Evolutionary conservation across 2,113 vertebrate genomes (phyloP).

Genomic region (Anoplopoma fimbria): DNA sequence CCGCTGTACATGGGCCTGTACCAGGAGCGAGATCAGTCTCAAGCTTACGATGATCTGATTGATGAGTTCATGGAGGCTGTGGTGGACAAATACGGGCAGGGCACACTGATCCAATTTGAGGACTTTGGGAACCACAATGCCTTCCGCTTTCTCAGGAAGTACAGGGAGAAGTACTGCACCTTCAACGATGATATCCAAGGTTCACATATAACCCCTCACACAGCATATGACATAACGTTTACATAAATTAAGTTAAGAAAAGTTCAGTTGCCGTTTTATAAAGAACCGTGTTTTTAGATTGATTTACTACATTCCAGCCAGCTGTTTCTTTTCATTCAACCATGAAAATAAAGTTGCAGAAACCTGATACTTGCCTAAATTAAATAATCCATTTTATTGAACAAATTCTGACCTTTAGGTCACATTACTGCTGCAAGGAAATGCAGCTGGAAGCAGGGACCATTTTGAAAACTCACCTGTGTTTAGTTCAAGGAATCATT

Average conservation of each 20-base stretch:
- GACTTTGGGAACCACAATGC: constrained; percentile 99
- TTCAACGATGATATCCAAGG: constrained; percentile 99
- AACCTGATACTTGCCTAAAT: neutral
- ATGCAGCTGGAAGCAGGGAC: neutral
- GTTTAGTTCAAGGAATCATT: neutral
- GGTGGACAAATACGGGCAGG: constrained; percentile 93
- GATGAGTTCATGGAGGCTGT: constrained; percentile 99
- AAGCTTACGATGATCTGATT: constrained; percentile 94
- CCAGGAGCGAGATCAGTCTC: constrained; percentile 92
- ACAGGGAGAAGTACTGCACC: constrained; percentile 95
- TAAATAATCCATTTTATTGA: neutral
- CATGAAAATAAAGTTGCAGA: neutral
- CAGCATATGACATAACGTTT: neutral
- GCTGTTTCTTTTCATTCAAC: neutral
- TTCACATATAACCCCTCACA: constrained; percentile 55
- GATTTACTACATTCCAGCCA: neutral
- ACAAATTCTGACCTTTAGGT: neutral
- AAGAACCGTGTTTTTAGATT: neutral
- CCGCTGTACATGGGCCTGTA: constrained; percentile 98
- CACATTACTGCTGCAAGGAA: neutral
- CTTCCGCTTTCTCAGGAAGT: constrained; percentile 94
- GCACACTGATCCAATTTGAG: constrained; percentile 97
- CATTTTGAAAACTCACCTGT: neutral
- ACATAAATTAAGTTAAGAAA: neutral
- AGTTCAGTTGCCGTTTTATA: neutral